Conservation (phyloP, 1,140 invertebrate genomes). For the Zaprionus inermis region DNA sequence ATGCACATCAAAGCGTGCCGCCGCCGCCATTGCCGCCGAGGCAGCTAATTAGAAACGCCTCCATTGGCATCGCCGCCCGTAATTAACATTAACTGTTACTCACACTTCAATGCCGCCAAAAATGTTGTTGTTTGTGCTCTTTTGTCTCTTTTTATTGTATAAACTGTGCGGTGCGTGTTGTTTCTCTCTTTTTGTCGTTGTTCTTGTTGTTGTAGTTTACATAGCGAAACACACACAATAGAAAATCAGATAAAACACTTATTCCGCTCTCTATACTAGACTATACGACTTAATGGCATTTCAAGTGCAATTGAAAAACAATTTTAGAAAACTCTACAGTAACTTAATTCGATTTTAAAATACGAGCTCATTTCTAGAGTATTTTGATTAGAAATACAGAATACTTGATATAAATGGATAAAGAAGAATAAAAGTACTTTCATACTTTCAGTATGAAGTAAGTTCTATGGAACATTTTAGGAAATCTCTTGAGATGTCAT, state of each 20-base stretch:
- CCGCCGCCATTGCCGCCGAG: constrained; percentile 28
- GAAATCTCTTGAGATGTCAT: too few relatives aligned
- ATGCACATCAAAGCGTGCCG: constrained; percentile 74
- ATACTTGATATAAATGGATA: too few relatives aligned
- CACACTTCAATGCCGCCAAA: constrained; percentile 45
- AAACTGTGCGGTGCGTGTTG: constrained; percentile 14
- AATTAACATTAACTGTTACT: constrained; percentile 66
- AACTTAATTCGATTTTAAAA: not conserved
- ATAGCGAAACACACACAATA: constrained; percentile 14
- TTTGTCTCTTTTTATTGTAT: too few relatives aligned
- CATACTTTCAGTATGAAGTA: too few relatives aligned
- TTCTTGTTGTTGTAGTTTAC: constrained; percentile 20
- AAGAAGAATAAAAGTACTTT: too few relatives aligned
- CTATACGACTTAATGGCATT: not conserved
- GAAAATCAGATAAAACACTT: not conserved
- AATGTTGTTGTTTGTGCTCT: constrained; percentile 26
- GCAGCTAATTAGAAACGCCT: constrained; percentile 76
- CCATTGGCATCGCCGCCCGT: constrained; percentile 53
- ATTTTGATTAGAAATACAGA: too few relatives aligned
- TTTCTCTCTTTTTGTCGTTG: constrained; percentile 6
- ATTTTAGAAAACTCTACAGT: not conserved
- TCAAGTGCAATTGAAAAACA: not conserved
- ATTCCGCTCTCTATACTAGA: not conserved
- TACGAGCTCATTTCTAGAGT: too few relatives aligned
- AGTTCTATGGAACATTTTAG: too few relatives aligned